Conservation (phyloP, 2,797 vertebrate genomes). For the Sebastes minor region DNA sequence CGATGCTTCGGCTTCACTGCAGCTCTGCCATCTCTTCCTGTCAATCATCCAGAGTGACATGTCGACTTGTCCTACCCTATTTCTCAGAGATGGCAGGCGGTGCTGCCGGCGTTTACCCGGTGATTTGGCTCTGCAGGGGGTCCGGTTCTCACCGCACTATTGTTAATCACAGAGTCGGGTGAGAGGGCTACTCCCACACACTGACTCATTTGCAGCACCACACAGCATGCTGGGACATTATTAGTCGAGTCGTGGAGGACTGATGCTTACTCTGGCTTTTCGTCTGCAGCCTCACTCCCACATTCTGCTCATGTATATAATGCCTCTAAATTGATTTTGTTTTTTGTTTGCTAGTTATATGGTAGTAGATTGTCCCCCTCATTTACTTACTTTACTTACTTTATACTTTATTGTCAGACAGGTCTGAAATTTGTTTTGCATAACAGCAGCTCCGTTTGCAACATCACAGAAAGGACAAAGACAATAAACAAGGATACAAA, state of each 20-base stretch:
- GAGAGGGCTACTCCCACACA: slow-evolving; percentile 67
- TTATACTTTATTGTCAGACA: too few relatives aligned
- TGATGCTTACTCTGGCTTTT: slow-evolving; percentile 31
- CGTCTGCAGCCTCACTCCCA: slow-evolving; percentile 43
- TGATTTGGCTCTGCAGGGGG: slow-evolving; percentile 69
- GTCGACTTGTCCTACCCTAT: slow-evolving; percentile 43
- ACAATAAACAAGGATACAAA: too few relatives aligned
- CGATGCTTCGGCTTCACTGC: slow-evolving; percentile 41
- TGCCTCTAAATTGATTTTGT: slow-evolving; percentile 5
- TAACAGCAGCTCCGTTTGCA: too few relatives aligned
- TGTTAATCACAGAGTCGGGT: slow-evolving; percentile 72
- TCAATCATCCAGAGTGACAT: slow-evolving; percentile 71
- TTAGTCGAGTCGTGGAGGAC: slow-evolving; percentile 59
- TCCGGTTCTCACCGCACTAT: slow-evolving; percentile 57
- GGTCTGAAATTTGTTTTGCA: too few relatives aligned
- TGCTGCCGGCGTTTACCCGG: slow-evolving; percentile 50
- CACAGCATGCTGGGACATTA: slow-evolving; percentile 61
- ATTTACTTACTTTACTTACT: too few relatives aligned
- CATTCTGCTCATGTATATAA: slow-evolving; percentile 34
- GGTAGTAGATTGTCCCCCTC: background rate
- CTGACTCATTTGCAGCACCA: slow-evolving; percentile 62
- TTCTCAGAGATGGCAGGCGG: slow-evolving; percentile 55
- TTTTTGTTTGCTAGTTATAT: slow-evolving; percentile 14
- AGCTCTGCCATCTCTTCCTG: slow-evolving; percentile 53
- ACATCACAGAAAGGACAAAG: too few relatives aligned